Base-by-base conservation (phyloP, 2,888 invertebrate genomes). In the Coremacera marginata region DNA sequence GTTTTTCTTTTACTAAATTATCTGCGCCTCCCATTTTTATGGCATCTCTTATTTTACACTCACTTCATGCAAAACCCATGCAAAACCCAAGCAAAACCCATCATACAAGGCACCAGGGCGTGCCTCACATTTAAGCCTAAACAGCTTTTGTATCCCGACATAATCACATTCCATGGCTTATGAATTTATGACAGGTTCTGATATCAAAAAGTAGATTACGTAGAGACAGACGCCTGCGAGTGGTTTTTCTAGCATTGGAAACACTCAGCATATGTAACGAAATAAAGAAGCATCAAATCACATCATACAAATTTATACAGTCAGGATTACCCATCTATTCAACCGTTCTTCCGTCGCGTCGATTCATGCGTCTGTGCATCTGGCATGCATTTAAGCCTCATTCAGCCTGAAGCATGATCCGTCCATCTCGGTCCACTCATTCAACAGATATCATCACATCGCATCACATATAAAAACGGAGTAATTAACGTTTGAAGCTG, bases 151-250 rank as follows among this genome's bases (percentile, higher is more conserved):
- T 19, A 27, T 25, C 25, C 25, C 57, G 37, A 60, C 25, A 52
- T 27, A 62, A 62, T 19, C 63, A 31, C 63, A 62, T 62, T 62
- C 51, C 72, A 44, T 31, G 49, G 16, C 62, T 11, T n/a, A 62
- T 16, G 55, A 70, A 82, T 81, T 81, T 80, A 81, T 81, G 82
- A 82, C 82, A 81, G 75, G 77, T 77, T 78, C 80, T 77, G 81
- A 82, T 81, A 80, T 78, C 76, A 74, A 72, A 77, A 80, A 79
- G 78, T 72, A 79, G 82, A 82, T 82, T 82, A 82, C 31, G 51
- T n/a, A 63, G 62, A 22, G 31, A 27, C 63, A 65, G 63, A 63
- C 62, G 63, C 49, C 72, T 63, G 44, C 62, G 19, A 51, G n/a
- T 51, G n/a, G n/a, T 62, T 72, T 49, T 25, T 25, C 27, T 60